A percentile compares a stretch with the other conserved stretches of the same genome.
Evolutionary conservation across 2,888 invertebrate species (phyloP).

Genomic region (Phengaris arion): DNA sequence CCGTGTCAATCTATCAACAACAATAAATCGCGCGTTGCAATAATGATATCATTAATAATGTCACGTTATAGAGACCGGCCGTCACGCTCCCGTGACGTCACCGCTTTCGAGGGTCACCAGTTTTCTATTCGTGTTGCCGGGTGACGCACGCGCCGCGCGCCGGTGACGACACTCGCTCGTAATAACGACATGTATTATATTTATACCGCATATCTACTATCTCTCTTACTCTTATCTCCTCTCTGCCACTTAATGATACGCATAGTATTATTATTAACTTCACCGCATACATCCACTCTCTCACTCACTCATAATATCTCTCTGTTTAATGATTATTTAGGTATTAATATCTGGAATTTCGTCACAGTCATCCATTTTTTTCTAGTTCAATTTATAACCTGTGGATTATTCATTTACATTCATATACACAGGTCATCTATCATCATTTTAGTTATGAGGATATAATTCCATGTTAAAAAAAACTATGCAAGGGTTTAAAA

Average conservation of each 20-base stretch:
- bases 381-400: slow-evolving; percentile 8
- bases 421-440: neutral
- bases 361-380: slow-evolving; percentile 38
- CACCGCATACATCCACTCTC: no score
- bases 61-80: slow-evolving; percentile 48
- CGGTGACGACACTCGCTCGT: slow-evolving; percentile 56
- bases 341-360: slow-evolving; percentile 54
- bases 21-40: slow-evolving; percentile 6
- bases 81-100: slow-evolving; percentile 62
- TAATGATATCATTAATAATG: slow-evolving; percentile 29
- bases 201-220: slow-evolving; percentile 48
- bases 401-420: neutral
- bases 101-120: slow-evolving; percentile 61
- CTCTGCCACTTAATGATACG: neutral
- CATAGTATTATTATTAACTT: neutral
- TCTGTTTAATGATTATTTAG: slow-evolving; percentile 51
- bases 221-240: slow-evolving; percentile 32
- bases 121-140: slow-evolving; percentile 70
- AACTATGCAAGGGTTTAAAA: no score
- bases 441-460: neutral
- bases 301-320: no score
- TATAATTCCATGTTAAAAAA: neutral
- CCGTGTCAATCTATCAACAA: neutral
- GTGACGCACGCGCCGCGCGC: slow-evolving; percentile 73
- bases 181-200: slow-evolving; percentile 43